phyloP scores from a whole-genome alignment of 2,797 vertebrate genomes.

The Brachyrhaphis roseni region DNA sequence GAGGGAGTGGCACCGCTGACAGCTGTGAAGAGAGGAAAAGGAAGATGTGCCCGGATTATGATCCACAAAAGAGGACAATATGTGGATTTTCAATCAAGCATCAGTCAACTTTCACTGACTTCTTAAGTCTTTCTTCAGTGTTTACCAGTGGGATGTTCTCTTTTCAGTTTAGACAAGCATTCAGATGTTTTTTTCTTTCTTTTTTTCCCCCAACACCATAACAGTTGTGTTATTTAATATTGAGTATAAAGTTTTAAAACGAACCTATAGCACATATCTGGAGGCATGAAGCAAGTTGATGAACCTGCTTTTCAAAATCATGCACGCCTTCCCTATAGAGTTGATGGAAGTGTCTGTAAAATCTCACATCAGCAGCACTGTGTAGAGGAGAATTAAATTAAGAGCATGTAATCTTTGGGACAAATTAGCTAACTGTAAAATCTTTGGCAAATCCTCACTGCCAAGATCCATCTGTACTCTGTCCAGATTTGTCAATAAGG shows the following conservation, averaged over 20 bases:
- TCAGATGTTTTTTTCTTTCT: background rate
- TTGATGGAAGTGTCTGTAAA: background rate
- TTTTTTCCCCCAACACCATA: background rate
- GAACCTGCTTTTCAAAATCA: background rate
- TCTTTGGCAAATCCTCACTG: background rate
- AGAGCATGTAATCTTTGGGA: background rate
- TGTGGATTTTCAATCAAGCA: slow-evolving; percentile 15
- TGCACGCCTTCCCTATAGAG: background rate
- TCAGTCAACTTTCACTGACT: background rate
- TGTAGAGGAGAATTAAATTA: background rate
- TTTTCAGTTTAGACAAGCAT: slow-evolving; percentile 1
- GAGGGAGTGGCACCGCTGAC: slow-evolving; percentile 73
- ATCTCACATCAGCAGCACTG: background rate
- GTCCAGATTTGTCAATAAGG: background rate
- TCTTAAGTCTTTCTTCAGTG: background rate
- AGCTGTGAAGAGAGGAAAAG: slow-evolving; percentile 35
- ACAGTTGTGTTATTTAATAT: background rate
- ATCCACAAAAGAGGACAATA: slow-evolving; percentile 13
- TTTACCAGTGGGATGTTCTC: background rate
- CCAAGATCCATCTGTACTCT: background rate
- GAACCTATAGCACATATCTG: background rate
- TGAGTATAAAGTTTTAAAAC: background rate
- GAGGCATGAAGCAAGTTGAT: background rate
- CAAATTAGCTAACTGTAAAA: background rate
- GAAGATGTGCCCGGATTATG: slow-evolving; percentile 22